These are phyloP conservation scores for Takifugu rubripes DNA, from an alignment of 2,797 vertebrate genomes.

Conservation along the genomic window DNA sequence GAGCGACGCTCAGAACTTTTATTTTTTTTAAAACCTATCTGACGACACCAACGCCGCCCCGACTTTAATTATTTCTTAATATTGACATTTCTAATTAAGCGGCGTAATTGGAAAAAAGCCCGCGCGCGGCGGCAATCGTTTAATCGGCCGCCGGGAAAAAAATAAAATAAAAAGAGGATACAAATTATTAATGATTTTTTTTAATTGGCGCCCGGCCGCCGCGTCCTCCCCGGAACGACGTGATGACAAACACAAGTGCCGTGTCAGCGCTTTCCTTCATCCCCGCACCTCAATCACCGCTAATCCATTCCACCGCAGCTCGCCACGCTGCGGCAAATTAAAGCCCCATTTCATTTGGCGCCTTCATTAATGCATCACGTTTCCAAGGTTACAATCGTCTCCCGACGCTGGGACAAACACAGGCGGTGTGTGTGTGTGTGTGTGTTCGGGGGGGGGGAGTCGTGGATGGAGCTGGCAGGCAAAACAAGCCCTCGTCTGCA, in stretches of 20 bases:
- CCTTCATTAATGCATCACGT: slow-evolving; percentile 76
- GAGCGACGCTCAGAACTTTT: slow-evolving; percentile 67
- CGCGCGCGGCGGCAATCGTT: slow-evolving; percentile 74
- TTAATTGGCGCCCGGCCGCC: slow-evolving; percentile 79
- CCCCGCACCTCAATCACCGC: slow-evolving; percentile 76
- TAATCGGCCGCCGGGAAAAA: slow-evolving; percentile 72
- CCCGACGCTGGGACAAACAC: slow-evolving; percentile 72
- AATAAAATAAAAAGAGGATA: slow-evolving; percentile 9
- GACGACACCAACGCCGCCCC: slow-evolving; percentile 75
- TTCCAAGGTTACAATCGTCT: slow-evolving; percentile 77
- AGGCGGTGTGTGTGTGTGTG: slow-evolving; percentile 55
- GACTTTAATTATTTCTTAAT: slow-evolving; percentile 81
- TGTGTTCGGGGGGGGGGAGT: slow-evolving; percentile 57
- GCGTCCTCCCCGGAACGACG: slow-evolving; percentile 78
- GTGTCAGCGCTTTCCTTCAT: slow-evolving; percentile 76
- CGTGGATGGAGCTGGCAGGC: slow-evolving; percentile 44
- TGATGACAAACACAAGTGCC: slow-evolving; percentile 80
- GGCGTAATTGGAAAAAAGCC: slow-evolving; percentile 75
- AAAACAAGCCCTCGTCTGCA: slow-evolving; percentile 51
- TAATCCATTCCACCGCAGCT: slow-evolving; percentile 75
- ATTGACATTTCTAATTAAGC: slow-evolving; percentile 84
- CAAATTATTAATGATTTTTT: slow-evolving; percentile 83
- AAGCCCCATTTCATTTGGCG: slow-evolving; percentile 75
- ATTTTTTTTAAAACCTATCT: slow-evolving; percentile 47
- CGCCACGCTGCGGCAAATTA: slow-evolving; percentile 75